Base-by-base conservation (phyloP, 2,113 vertebrate species). In the Pluvialis apricaria region DNA sequence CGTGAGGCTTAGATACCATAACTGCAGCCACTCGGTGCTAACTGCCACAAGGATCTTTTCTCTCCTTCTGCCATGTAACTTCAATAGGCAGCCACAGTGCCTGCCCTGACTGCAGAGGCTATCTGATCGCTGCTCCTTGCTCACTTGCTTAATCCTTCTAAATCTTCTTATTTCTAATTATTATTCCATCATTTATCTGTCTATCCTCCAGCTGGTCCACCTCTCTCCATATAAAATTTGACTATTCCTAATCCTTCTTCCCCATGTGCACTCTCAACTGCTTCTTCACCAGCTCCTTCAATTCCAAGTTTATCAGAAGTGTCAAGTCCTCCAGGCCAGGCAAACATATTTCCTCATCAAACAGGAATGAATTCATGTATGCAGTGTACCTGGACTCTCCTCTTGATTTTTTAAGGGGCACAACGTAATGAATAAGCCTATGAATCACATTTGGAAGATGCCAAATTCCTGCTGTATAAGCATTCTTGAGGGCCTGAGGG, bases 361-460 rank as follows among this genome's bases (percentile, higher is more conserved):
- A 87, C 2, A 8, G 47, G 52, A 94, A 77, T 62, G 32, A 73
- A 85, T 31, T 90, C 6, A 20, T 47, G 21, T 26, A 66, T 42
- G 31, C 49, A 45, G 17, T 28, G 13, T 81, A 78, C n/a, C 68
- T 70, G 19, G 58, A 52, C 52, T 91, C 68, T 79, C 14, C n/a
- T 70, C 20, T 60, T 86, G 22, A 51, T 49, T 47, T 78, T 90
- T 90, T 64, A 73, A 84, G 47, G 64, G 64, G 31, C 57, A 93
- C 25, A 75, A 64, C 3, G 1, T 81, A 92, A 86, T 64, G 24
- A 95, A 92, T 57, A 79, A 76, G 31, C 12, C 86, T 52, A 68
- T 92, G 79, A 94, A 94, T 88, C 65, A 72, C 47, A 57, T 89
- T 51, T 61, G 28, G 57, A 92, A 93, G 51, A 93, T 72, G 76